Conservation (phyloP, 2,797 vertebrate genomes). For the Enteromius paludinosus region DNA sequence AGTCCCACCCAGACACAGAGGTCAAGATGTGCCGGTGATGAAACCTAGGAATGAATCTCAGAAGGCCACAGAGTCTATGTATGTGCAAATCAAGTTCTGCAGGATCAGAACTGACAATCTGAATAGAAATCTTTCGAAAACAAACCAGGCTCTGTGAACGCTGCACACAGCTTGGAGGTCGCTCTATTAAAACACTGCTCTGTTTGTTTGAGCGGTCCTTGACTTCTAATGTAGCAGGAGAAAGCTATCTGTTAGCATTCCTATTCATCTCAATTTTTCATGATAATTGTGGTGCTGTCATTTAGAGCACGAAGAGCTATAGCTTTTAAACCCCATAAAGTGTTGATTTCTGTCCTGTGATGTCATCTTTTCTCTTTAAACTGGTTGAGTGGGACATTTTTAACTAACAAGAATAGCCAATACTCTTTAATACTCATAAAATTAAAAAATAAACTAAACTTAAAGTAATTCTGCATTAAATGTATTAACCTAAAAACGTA, state of each 20-base stretch:
- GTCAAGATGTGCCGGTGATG: not conserved
- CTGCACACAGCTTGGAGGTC: not conserved
- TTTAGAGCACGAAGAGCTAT: not conserved
- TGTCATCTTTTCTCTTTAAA: not conserved
- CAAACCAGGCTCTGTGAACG: conserved; percentile 21
- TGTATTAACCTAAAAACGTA: too few species aligned
- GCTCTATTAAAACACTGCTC: not conserved
- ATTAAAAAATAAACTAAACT: too few species aligned
- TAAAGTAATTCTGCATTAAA: too few species aligned
- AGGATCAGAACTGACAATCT: conserved; percentile 9
- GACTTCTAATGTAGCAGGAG: not conserved
- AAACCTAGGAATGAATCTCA: conserved; percentile 31
- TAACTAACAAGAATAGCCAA: too few species aligned
- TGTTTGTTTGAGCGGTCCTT: not conserved
- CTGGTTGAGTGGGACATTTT: not conserved
- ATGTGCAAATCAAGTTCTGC: conserved; percentile 24
- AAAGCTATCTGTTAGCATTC: not conserved
- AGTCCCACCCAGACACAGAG: conserved; percentile 44
- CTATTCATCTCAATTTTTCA: not conserved
- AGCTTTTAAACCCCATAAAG: not conserved
- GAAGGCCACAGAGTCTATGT: not conserved
- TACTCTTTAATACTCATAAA: not conserved
- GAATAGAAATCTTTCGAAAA: not conserved
- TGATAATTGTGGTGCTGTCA: not conserved
- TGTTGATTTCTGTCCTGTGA: not conserved